Evolutionary conservation across 1,140 invertebrate species (phyloP).

Genomic region (Harlomillsia oculata): DNA sequence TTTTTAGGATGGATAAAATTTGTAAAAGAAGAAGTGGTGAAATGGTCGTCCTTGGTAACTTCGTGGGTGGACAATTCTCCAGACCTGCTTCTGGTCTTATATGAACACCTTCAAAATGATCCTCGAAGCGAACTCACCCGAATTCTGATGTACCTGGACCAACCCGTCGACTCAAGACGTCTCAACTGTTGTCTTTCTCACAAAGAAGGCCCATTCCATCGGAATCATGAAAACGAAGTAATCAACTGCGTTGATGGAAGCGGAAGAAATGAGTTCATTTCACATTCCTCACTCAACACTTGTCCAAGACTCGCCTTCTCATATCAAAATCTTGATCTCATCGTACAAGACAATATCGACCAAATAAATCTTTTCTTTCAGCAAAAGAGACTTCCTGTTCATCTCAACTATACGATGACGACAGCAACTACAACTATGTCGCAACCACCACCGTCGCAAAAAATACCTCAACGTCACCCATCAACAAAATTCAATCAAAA

Average conservation of each 20-base stretch:
- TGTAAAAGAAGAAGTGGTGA: neutral
- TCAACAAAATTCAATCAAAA: neutral
- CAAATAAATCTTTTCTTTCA: constrained; percentile 24
- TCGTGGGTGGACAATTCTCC: constrained; percentile 27
- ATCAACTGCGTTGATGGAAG: neutral
- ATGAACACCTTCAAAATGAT: constrained; percentile 26
- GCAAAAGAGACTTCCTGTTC: constrained; percentile 20
- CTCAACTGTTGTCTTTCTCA: constrained; percentile 21
- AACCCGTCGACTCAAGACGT: constrained; percentile 15
- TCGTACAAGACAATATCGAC: constrained; percentile 29
- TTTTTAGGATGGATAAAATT: constrained; percentile 25
- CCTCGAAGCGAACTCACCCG: constrained; percentile 19
- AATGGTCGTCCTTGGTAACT: constrained; percentile 26
- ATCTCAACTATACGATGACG: constrained; percentile 22
- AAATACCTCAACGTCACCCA: too few species aligned
- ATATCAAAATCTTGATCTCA: constrained; percentile 23
- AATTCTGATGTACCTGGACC: constrained; percentile 25
- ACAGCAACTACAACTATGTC: too few species aligned
- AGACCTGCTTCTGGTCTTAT: constrained; percentile 24
- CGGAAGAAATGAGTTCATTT: neutral
- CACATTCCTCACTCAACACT: too few species aligned
- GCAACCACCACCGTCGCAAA: too few species aligned
- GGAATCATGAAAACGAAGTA: constrained; percentile 7
- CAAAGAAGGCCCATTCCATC: constrained; percentile 27
- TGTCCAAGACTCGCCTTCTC: constrained; percentile 1